Percentiles rank a stretch among this genome's conserved stretches.
These are phyloP conservation scores for Drosophila subsilvestris DNA, from an alignment of 2,888 invertebrate species.

Conservation along the genomic window DNA sequence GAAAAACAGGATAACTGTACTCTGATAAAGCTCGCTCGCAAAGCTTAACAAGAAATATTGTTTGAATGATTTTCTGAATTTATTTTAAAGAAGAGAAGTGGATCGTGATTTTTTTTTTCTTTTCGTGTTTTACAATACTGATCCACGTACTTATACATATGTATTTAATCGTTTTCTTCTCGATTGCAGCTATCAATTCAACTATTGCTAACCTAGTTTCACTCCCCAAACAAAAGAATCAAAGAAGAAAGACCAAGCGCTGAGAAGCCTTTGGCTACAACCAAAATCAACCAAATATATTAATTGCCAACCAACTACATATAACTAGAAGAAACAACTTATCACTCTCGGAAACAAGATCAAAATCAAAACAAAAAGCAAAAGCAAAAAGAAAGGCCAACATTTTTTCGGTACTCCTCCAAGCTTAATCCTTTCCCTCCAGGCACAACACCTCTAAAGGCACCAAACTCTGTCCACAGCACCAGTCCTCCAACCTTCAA, in stretches of 20 bases:
- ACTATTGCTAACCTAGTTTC: constrained; percentile 72
- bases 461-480: constrained; percentile 5
- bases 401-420: constrained; percentile 37
- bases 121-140: not conserved
- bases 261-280: constrained; percentile 26
- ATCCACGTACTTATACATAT: constrained; percentile 9
- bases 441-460: constrained; percentile 1
- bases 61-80: no score
- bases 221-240: constrained; percentile 53
- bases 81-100: no score
- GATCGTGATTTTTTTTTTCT: not conserved
- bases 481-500: not conserved
- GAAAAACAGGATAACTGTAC: not conserved
- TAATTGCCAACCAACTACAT: not conserved
- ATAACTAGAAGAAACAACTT: not conserved
- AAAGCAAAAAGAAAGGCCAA: not conserved
- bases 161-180: not conserved
- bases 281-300: not conserved
- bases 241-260: constrained; percentile 36
- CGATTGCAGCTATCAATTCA: constrained; percentile 63
- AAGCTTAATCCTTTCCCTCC: constrained; percentile 25
- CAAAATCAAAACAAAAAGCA: not conserved
- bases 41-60: no score
- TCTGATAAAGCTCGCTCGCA: no score
- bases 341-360: not conserved